phyloP scores from a whole-genome alignment of 2,888 invertebrate genomes.

The Fragum sueziense region DNA sequence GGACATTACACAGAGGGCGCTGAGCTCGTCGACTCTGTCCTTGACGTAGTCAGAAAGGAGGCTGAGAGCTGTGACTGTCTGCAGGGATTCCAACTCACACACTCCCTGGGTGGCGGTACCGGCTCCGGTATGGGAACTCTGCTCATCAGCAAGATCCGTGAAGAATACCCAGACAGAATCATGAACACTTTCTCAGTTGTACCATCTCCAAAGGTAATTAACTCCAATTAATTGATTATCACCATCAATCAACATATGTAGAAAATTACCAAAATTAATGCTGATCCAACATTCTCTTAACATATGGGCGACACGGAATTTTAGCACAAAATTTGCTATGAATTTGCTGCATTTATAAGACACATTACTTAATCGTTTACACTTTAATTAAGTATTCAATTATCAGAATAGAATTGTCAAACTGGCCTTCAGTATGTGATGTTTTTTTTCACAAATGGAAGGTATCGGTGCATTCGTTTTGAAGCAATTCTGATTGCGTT shows the following conservation, averaged over 20 bases:
- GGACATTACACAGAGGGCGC: constrained; percentile 95
- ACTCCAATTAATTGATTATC: background rate
- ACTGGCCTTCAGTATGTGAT: too few species aligned
- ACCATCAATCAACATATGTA: constrained; percentile 85
- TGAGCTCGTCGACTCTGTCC: constrained; percentile 83
- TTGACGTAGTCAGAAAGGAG: constrained; percentile 79
- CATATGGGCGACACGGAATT: too few species aligned
- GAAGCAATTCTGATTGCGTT: too few species aligned
- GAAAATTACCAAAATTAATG: too few species aligned
- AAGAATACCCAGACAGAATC: constrained; percentile 83
- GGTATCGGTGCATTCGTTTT: too few species aligned
- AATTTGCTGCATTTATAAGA: too few species aligned
- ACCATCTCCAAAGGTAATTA: constrained; percentile 89
- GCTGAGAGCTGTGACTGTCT: constrained; percentile 79
- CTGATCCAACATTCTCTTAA: too few species aligned
- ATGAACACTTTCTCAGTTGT: constrained; percentile 98
- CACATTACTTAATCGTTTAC: too few species aligned
- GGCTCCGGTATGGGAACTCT: constrained; percentile 95
- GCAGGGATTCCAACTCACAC: constrained; percentile 81
- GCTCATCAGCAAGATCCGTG: constrained; percentile 97
- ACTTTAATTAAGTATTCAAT: too few species aligned
- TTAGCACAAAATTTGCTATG: too few species aligned
- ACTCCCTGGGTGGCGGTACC: constrained; percentile 93
- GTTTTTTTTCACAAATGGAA: too few species aligned
- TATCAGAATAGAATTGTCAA: too few species aligned